Evolutionary conservation across 1,140 invertebrate genomes (phyloP), one percentile per base, ranked within the genome.

Genomic region (Bombus superbus): DNA sequence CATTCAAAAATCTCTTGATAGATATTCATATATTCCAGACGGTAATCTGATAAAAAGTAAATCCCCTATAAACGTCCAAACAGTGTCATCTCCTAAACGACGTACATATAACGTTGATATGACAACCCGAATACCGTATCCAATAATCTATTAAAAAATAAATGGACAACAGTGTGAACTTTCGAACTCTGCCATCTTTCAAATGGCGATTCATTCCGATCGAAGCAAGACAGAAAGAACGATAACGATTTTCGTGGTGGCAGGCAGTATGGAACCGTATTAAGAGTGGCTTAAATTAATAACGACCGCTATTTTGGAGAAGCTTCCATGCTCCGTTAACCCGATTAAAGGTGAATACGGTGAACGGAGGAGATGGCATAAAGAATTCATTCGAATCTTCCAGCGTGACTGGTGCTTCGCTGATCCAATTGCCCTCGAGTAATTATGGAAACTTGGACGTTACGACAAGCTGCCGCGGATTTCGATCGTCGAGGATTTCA

Each of bases 251-350:
- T 90, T 59, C 47, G 71, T 38, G 86, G 47, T 85, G 59, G 59
- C 59, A 62, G 77, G 85, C 69, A 47, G 57, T 74, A 35, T 59
- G 76, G 72, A 71, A 87, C 59, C 77, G 69, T 86, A 90, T 90
- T 90, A 90, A 90, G 89, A 90, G 89, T 90, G 89, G 88, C 86
- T 90, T 90, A 88, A 90, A 90, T 92, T 91, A 92, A 88, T 92
- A 89, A 92, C 88, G 88, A 78, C 80, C 88, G 90, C 93, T 94
- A 94, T 94, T 93, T 93, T 82, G 88, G 90, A 93, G 90, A 81
- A 87, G 91, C 89, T 91, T 89, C 89, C 91, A 91, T 89, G 92
- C 91, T 92, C 90, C 88, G 92, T 88, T 94, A 94, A 94, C 92
- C 89, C 92, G 92, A 94, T 94, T 94, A 93, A 87, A 85, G 72